Conservation (phyloP, 2,797 vertebrate species). For the Platalea minor region DNA sequence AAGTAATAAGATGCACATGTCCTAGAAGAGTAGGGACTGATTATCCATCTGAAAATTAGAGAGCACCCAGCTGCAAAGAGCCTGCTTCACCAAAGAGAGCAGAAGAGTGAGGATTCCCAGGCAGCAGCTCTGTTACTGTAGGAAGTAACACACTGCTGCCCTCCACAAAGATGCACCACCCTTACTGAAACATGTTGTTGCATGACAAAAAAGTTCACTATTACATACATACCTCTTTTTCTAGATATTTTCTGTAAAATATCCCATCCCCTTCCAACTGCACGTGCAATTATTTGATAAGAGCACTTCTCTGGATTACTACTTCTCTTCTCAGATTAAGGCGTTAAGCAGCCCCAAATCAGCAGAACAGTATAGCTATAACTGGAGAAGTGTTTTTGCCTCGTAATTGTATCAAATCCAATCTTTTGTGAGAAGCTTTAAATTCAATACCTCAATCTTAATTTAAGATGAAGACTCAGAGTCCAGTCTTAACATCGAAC, state of each 20-base stretch:
- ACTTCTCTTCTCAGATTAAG: not conserved
- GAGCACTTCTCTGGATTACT: not conserved
- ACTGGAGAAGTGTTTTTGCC: not conserved
- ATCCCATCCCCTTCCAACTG: not conserved
- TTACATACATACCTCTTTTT: not conserved
- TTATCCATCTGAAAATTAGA: not conserved
- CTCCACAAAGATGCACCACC: not conserved
- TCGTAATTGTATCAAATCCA: not conserved
- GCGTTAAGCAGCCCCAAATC: not conserved
- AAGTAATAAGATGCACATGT: not conserved
- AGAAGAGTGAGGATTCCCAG: not conserved
- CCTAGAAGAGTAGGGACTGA: not conserved
- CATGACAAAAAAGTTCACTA: not conserved
- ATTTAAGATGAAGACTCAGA: not conserved
- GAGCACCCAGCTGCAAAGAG: not conserved
- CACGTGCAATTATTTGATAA: not conserved
- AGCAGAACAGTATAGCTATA: not conserved
- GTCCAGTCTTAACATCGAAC: not conserved
- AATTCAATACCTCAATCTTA: not conserved
- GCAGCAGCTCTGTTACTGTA: not conserved
- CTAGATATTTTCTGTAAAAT: not conserved
- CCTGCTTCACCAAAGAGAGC: not conserved
- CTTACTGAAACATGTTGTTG: not conserved
- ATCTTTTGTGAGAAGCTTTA: not conserved
- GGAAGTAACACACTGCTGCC: not conserved